Evolutionary conservation across 2,888 invertebrate genomes (phyloP).

Genomic region (Augiades crinisus): DNA sequence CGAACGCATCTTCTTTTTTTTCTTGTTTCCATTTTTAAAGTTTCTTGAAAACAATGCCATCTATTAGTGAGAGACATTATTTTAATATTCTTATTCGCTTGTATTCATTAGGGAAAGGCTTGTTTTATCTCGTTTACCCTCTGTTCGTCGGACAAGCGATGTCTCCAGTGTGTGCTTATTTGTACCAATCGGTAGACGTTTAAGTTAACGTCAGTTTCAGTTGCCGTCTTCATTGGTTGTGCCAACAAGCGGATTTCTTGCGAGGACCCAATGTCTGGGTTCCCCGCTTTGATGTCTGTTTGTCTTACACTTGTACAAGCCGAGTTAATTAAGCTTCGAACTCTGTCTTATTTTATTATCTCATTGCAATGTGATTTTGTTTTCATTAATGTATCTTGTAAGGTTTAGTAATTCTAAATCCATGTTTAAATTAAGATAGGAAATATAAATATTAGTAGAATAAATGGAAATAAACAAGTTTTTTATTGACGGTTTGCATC

Average conservation of each 20-base stretch:
- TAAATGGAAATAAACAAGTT: too few species aligned
- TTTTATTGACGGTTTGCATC: too few species aligned
- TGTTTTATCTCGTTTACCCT: not conserved
- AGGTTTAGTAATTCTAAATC: too few species aligned
- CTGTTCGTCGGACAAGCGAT: not conserved
- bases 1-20: too few species aligned
- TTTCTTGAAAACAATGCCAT: too few species aligned
- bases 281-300: constrained; percentile 64
- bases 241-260: constrained; percentile 64
- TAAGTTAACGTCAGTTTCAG: constrained; percentile 20
- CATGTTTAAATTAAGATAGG: too few species aligned
- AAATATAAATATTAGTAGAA: too few species aligned
- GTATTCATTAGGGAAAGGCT: too few species aligned
- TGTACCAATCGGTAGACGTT: constrained; percentile 25
- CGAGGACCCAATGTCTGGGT: constrained; percentile 43
- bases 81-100: too few species aligned
- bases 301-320: constrained; percentile 49
- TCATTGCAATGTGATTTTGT: not conserved
- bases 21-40: too few species aligned
- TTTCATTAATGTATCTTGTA: not conserved
- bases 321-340: constrained; percentile 37
- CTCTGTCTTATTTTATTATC: constrained; percentile 32
- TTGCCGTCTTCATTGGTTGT: constrained; percentile 58
- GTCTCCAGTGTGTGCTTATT: constrained; percentile 12
- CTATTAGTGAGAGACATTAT: too few species aligned